Evolutionary conservation across 2,888 invertebrate species (phyloP).

Genomic region (Eudemis profundana): DNA sequence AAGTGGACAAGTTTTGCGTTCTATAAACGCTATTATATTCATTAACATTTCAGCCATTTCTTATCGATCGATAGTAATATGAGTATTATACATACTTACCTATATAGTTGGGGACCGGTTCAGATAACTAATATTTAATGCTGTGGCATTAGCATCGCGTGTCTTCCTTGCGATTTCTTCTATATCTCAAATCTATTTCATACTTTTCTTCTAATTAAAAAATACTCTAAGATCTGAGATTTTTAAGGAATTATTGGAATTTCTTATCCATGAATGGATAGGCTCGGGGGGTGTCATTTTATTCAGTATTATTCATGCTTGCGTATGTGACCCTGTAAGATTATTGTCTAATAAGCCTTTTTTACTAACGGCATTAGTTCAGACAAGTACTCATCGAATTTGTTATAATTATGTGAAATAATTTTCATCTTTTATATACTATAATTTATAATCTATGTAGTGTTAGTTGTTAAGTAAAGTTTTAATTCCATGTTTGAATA

Average conservation of each 20-base stretch:
- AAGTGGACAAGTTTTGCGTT: too few relatives aligned
- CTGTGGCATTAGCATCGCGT: neutral
- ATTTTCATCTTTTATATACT: conserved; percentile 1
- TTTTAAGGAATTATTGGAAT: conserved; percentile 17
- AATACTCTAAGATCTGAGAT: conserved; percentile 10
- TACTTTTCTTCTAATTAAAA: conserved; percentile 23
- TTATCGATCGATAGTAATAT: too few relatives aligned
- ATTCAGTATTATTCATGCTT: conserved; percentile 37
- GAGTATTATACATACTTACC: too few relatives aligned
- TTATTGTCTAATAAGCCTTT: conserved; percentile 13
- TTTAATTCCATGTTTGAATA: conserved; percentile 13
- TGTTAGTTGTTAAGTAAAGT: conserved; percentile 11
- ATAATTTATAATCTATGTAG: conserved; percentile 7
- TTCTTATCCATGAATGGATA: neutral
- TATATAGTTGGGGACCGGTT: conserved; percentile 15
- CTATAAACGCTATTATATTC: too few relatives aligned
- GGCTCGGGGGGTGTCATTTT: conserved; percentile 17
- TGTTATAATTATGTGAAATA: conserved; percentile 13
- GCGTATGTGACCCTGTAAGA: neutral
- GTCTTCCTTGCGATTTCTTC: conserved; percentile 31
- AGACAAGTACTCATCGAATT: conserved; percentile 30
- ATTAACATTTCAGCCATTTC: too few relatives aligned
- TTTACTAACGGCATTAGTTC: neutral
- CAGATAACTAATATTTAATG: conserved; percentile 8
- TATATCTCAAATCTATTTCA: conserved; percentile 33